Evolutionary conservation across 2,113 vertebrate genomes (phyloP).

Genomic region (Datnioides undecimradiatus): DNA sequence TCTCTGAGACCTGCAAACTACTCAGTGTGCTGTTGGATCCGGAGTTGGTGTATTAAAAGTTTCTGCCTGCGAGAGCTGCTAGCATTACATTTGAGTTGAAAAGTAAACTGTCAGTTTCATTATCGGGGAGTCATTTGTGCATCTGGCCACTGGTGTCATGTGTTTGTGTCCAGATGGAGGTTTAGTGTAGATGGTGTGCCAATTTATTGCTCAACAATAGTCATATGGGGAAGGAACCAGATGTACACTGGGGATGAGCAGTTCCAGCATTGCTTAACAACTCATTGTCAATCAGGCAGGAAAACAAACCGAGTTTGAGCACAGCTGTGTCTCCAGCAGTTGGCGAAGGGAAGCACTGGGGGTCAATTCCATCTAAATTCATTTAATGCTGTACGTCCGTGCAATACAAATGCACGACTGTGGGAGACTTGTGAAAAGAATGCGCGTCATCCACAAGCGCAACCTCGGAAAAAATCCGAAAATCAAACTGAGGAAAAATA

Average conservation of each 20-base stretch:
- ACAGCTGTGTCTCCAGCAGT: slow-evolving; percentile 54
- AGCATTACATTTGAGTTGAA: not conserved
- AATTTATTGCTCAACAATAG: slow-evolving; percentile 49
- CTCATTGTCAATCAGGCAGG: slow-evolving; percentile 46
- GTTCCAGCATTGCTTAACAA: slow-evolving; percentile 33
- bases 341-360: not conserved
- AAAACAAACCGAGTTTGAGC: slow-evolving; percentile 22
- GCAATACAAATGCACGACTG: not conserved
- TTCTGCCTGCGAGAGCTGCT: not conserved
- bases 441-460: not conserved
- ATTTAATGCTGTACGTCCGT: not conserved
- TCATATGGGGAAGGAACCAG: slow-evolving; percentile 60
- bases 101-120: slow-evolving; percentile 21
- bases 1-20: not conserved
- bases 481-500: not conserved
- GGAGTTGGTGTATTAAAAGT: not conserved
- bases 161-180: slow-evolving; percentile 51
- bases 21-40: not conserved
- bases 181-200: slow-evolving; percentile 29
- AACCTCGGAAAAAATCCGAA: not conserved
- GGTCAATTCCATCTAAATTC: slow-evolving; percentile 18
- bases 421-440: not conserved
- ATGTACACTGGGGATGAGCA: slow-evolving; percentile 37
- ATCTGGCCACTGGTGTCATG: slow-evolving; percentile 27
- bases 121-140: not conserved